These are phyloP conservation scores for Euproctis similis DNA, from an alignment of 2,888 invertebrate species.

Conservation along the genomic window DNA sequence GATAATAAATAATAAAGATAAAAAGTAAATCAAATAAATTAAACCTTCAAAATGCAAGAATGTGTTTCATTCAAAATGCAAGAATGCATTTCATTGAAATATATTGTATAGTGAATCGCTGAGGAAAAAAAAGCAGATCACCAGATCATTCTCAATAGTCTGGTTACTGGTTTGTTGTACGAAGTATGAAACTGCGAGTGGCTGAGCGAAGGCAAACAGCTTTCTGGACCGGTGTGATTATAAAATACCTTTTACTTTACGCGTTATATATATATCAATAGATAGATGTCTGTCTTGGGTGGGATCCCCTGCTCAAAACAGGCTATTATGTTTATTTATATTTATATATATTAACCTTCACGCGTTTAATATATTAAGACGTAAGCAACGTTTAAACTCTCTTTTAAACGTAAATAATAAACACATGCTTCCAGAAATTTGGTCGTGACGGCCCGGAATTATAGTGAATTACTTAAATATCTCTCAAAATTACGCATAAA, in stretches of 20 bases:
- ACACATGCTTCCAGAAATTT: too few relatives aligned
- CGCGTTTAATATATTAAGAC: too few relatives aligned
- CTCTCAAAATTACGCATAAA: too few relatives aligned
- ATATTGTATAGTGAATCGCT: constrained; percentile 33
- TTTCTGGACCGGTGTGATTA: constrained; percentile 35
- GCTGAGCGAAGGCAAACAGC: constrained; percentile 61
- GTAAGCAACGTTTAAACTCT: too few relatives aligned
- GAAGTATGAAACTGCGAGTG: constrained; percentile 31
- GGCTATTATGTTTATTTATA: too few relatives aligned
- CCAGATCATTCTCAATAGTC: constrained; percentile 7
- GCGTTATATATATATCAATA: constrained; percentile 8
- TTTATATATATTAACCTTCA: too few relatives aligned
- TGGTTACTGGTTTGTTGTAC: constrained; percentile 31
- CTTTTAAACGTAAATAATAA: too few relatives aligned
- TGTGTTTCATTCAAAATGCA: constrained; percentile 19
- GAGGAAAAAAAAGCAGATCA: constrained; percentile 32
- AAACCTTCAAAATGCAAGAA: neutral
- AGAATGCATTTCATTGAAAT: constrained; percentile 42
- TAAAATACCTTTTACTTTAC: constrained; percentile 29
- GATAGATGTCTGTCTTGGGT: constrained; percentile 29
- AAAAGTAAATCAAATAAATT: too few relatives aligned
- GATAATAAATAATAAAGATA: neutral
- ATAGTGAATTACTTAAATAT: too few relatives aligned
- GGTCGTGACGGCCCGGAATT: too few relatives aligned
- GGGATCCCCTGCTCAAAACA: constrained; percentile 27